phyloP scores from a whole-genome alignment of 2,888 invertebrate species.

The Nomada fabriciana region DNA sequence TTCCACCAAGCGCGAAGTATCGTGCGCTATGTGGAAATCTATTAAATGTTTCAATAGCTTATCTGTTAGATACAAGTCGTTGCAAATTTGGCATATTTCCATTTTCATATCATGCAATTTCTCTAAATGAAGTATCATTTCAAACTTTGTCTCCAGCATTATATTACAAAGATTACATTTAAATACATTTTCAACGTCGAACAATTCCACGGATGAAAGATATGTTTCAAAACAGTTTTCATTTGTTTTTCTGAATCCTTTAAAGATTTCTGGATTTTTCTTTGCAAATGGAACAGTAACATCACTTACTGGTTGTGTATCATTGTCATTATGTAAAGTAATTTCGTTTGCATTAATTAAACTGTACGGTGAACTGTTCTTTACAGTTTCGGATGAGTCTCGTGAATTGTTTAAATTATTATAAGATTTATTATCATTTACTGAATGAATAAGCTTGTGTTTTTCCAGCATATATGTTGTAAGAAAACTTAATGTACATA shows the following conservation, averaged over 20 bases:
- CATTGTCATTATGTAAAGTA: neutral
- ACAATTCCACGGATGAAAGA: neutral
- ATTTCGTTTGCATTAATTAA: neutral
- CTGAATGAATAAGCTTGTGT: slow-evolving; percentile 29
- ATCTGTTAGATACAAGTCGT: neutral
- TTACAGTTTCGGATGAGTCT: neutral
- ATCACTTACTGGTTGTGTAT: neutral
- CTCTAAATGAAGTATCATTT: slow-evolving; percentile 30
- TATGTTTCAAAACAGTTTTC: neutral
- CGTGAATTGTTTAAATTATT: neutral
- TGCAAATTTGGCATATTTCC: slow-evolving; percentile 44
- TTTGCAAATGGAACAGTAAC: neutral
- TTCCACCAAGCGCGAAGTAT: neutral
- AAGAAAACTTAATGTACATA: slow-evolving; percentile 45
- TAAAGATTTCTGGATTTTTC: neutral
- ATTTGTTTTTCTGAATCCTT: neutral
- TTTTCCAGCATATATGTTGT: slow-evolving; percentile 48
- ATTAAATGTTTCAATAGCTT: slow-evolving; percentile 34
- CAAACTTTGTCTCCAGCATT: slow-evolving; percentile 1
- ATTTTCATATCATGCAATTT: slow-evolving; percentile 9
- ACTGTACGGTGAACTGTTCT: neutral
- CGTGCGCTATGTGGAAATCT: slow-evolving; percentile 24
- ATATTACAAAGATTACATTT: slow-evolving; percentile 35
- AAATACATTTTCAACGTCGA: slow-evolving; percentile 5
- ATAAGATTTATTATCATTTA: neutral